Conservation (phyloP, 1,140 invertebrate species). For the Choristoneura fumiferana region DNA sequence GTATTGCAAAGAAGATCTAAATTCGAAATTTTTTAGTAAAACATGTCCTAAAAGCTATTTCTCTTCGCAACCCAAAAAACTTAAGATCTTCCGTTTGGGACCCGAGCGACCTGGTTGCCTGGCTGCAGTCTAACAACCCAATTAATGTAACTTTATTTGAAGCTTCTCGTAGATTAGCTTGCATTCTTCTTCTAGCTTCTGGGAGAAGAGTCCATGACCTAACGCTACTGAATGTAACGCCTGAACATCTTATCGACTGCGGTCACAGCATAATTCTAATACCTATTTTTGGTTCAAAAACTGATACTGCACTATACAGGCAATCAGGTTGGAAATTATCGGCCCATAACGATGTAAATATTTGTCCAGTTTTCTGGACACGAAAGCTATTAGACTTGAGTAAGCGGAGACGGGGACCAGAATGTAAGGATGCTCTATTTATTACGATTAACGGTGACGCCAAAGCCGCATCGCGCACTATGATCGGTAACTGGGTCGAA, state of each 20-base stretch:
- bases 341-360: background rate
- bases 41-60: constrained; percentile 22
- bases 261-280: constrained; percentile 32
- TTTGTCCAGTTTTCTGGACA: background rate
- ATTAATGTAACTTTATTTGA: constrained; percentile 25
- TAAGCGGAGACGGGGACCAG: background rate
- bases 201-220: constrained; percentile 42
- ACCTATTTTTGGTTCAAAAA: constrained; percentile 48
- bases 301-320: constrained; percentile 27
- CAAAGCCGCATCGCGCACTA: constrained; percentile 31
- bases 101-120: constrained; percentile 9
- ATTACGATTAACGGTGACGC: constrained; percentile 18
- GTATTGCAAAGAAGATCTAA: background rate
- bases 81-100: constrained; percentile 19
- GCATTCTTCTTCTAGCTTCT: constrained; percentile 38
- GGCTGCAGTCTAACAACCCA: background rate
- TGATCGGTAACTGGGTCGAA: constrained; percentile 40
- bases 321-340: constrained; percentile 40
- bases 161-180: constrained; percentile 35
- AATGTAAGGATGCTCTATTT: background rate
- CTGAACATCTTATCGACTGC: constrained; percentile 21
- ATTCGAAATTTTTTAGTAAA: constrained; percentile 18
- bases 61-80: background rate
- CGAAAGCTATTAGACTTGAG: background rate
- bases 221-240: constrained; percentile 29